Base-by-base conservation (phyloP, 2,113 vertebrate species). In the Ammodytes marinus region DNA sequence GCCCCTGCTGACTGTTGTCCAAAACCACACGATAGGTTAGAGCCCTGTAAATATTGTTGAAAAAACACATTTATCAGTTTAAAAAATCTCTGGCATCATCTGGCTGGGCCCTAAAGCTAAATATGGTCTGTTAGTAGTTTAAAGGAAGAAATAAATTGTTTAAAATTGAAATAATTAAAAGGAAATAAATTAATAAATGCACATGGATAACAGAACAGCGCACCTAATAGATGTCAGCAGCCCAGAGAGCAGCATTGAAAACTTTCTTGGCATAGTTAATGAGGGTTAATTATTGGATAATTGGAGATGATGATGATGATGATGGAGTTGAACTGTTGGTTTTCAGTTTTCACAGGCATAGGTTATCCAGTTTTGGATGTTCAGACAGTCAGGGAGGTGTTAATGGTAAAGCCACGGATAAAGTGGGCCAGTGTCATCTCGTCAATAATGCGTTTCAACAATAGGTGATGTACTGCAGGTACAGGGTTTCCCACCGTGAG, bases 1-100 rank as follows among this genome's bases (percentile, higher is more conserved):
- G 2, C 54, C 15, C 46, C 7, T 7, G 11, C 8, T 55, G 4
- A 45, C 17, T 47, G n/a, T 42, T 50, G 55, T 66, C 2, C 50
- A 39, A 58, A 42, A 13, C 15, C 39, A 27, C 9, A 11, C 15
- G 17, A 60, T 68, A 42, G 45, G 17, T 68, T 15, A 50, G 40
- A 77, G 19, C 8, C 35, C 58, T 17, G 39, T 80, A 54, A 19
- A 50, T 69, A 59, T 75, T n/a, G n/a, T n/a, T 66, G 45, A 45
- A 37, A 43, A 70, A 55, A 76, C 9, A 19, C 46, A 46, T 58
- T 37, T 12, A 8, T 39, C 53, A 47, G 8, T 58, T 45, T 15
- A 35, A 13, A 19, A 14, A 19, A 19, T 67, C 27, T 3, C 17
- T 8, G 60, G n/a, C 40, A 54, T 35, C 37, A 19, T 63, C 17